phyloP scores from a whole-genome alignment of 2,888 invertebrate genomes.

The Drosophila setosimentum region DNA sequence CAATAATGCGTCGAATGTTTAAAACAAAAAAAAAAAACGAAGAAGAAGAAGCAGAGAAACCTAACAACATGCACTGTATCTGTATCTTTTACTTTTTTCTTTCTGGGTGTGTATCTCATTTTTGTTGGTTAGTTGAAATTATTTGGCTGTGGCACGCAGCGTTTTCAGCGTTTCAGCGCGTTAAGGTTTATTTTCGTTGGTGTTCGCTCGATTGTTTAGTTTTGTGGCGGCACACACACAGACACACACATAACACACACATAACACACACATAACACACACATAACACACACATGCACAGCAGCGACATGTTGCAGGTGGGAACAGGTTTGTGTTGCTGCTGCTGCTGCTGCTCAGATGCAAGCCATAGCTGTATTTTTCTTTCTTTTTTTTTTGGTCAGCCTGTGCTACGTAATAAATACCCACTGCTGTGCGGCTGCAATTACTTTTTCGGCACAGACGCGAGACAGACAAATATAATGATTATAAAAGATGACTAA shows the following conservation, averaged over 20 bases:
- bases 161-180: slow-evolving; percentile 40
- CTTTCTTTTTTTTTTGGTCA: slow-evolving; percentile 41
- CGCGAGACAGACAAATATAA: slow-evolving; percentile 28
- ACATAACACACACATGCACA: slow-evolving; percentile 33
- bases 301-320: slow-evolving; percentile 72
- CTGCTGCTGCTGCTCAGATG: slow-evolving; percentile 54
- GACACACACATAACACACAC: slow-evolving; percentile 29
- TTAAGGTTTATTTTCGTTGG: slow-evolving; percentile 78
- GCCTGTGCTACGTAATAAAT: slow-evolving; percentile 69
- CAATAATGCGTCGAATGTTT: slow-evolving; percentile 70
- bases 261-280: slow-evolving; percentile 33
- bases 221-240: slow-evolving; percentile 66
- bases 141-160: slow-evolving; percentile 48
- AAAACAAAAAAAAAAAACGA: slow-evolving; percentile 41
- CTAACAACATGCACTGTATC: slow-evolving; percentile 45
- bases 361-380: slow-evolving; percentile 72
- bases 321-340: slow-evolving; percentile 68
- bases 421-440: slow-evolving; percentile 71
- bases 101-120: slow-evolving; percentile 60
- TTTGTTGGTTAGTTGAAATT: slow-evolving; percentile 60
- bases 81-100: slow-evolving; percentile 53
- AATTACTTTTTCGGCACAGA: slow-evolving; percentile 68
- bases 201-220: slow-evolving; percentile 79
- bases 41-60: slow-evolving; percentile 5
- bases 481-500: slow-evolving; percentile 14